phyloP scores from a whole-genome alignment of 2,888 invertebrate genomes.

The Ochropacha duplaris region DNA sequence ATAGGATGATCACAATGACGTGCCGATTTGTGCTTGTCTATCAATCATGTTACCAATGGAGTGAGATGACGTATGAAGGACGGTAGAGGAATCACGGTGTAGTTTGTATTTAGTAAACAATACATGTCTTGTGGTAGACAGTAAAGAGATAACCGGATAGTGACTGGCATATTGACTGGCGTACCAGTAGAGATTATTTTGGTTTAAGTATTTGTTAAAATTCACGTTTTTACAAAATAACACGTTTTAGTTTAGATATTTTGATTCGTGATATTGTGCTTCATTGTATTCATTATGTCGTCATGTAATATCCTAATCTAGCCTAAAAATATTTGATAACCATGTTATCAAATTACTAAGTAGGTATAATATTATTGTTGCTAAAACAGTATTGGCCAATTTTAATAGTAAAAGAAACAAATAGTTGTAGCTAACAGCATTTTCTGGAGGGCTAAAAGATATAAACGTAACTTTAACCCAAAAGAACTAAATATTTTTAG shows the following conservation, averaged over 20 bases:
- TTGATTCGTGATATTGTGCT: neutral
- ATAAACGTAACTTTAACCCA: neutral
- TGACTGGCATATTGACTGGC: neutral
- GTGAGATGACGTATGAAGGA: slow-evolving; percentile 45
- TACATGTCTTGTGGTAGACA: neutral
- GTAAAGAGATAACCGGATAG: neutral
- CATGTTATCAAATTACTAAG: too few species aligned
- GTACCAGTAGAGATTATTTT: neutral
- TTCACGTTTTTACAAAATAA: too few species aligned
- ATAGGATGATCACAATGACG: slow-evolving; percentile 38
- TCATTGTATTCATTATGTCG: too few species aligned
- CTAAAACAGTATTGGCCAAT: too few species aligned
- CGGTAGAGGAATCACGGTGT: slow-evolving; percentile 35
- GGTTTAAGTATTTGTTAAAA: too few species aligned
- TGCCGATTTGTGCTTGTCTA: slow-evolving; percentile 33
- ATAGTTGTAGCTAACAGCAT: too few species aligned
- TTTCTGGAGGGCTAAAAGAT: neutral
- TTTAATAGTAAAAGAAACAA: too few species aligned
- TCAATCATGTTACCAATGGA: slow-evolving; percentile 38
- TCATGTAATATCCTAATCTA: too few species aligned
- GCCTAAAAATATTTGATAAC: too few species aligned
- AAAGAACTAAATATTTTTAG: slow-evolving; percentile 17
- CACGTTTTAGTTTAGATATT: too few species aligned
- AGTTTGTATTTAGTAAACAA: neutral
- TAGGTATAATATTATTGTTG: too few species aligned